Percentiles rank a stretch among this genome's conserved stretches.
Evolutionary conservation across 2,797 vertebrate genomes (phyloP).

Genomic region (Poecilia gillii): DNA sequence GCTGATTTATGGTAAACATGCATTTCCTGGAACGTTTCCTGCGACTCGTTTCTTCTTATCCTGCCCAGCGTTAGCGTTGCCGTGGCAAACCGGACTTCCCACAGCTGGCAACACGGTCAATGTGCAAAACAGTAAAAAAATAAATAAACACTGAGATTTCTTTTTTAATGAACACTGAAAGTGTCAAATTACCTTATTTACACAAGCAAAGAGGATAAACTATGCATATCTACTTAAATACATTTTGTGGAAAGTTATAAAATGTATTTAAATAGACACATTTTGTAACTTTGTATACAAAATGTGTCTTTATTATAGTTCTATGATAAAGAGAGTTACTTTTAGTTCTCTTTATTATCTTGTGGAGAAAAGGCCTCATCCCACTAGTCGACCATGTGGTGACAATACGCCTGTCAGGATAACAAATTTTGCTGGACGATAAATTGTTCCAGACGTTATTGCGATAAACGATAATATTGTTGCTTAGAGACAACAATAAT

Average conservation of each 20-base stretch:
- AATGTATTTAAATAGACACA: too few relatives aligned
- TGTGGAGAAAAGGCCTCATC: background rate
- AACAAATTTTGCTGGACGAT: too few relatives aligned
- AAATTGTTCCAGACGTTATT: too few relatives aligned
- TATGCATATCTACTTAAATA: background rate
- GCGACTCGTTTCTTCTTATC: background rate
- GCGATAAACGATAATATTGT: too few relatives aligned
- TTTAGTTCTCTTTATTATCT: background rate
- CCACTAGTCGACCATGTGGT: background rate
- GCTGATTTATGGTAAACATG: conserved; percentile 17
- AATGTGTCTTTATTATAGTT: too few relatives aligned
- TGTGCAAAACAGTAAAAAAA: background rate
- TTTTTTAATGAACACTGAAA: background rate
- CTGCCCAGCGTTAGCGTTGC: background rate
- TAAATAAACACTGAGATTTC: background rate
- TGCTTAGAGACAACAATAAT: too few relatives aligned
- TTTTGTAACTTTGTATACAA: too few relatives aligned
- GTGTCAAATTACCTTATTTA: background rate
- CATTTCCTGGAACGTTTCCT: conserved; percentile 10
- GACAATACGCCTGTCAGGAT: background rate
- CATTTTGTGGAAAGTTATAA: too few relatives aligned
- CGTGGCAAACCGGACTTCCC: background rate
- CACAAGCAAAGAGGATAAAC: background rate
- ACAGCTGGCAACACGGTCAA: background rate
- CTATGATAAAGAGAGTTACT: background rate